Conservation (phyloP, 64 coral and sea anemone species). For the Porites lutea region DNA sequence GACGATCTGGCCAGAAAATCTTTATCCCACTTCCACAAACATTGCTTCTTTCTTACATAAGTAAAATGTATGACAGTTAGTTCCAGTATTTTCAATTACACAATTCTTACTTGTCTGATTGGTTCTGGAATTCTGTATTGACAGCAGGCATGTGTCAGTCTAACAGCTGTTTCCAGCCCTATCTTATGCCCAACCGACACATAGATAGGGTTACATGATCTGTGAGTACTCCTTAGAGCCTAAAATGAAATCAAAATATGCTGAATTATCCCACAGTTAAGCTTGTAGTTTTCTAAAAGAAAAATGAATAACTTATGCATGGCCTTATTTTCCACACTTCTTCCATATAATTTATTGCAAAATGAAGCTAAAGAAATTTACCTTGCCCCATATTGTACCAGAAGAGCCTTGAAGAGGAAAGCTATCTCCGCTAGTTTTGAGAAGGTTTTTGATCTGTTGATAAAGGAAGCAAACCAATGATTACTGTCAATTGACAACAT, state of each 20-base stretch:
- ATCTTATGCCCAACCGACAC: constrained; percentile 86
- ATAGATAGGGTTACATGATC: constrained; percentile 79
- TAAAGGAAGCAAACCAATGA: background rate
- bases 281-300: background rate
- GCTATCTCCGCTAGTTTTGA: constrained; percentile 67
- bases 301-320: background rate
- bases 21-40: no score
- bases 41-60: no score
- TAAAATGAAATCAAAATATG: background rate
- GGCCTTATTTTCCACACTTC: no score
- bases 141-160: constrained; percentile 69
- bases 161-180: constrained; percentile 74
- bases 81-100: no score
- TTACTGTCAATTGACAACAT: background rate
- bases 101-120: constrained; percentile 76
- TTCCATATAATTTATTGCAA: background rate
- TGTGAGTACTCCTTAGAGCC: constrained; percentile 78
- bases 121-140: constrained; percentile 75
- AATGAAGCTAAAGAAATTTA: background rate
- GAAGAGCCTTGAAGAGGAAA: constrained; percentile 69
- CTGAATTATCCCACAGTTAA: background rate
- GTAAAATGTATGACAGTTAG: no score
- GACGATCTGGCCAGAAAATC: no score
- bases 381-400: constrained; percentile 78
- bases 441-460: constrained; percentile 58